A percentile compares a stretch with the other conserved stretches of the same genome.
These are phyloP conservation scores for Neoaliturus tenellus DNA, from an alignment of 2,888 invertebrate genomes.

Conservation along the genomic window DNA sequence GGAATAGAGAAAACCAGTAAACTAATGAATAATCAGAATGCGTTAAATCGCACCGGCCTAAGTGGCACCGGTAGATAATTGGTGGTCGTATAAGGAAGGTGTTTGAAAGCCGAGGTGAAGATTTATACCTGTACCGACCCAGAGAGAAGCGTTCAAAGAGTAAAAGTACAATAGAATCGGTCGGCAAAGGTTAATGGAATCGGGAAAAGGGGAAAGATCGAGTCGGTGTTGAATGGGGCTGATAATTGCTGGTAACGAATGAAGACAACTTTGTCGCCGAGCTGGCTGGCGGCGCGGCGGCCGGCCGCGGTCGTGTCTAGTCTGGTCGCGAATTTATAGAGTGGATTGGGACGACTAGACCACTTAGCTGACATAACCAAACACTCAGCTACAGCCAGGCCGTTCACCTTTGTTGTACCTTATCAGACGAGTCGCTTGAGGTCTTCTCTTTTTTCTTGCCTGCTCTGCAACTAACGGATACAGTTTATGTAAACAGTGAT, in stretches of 20 bases:
- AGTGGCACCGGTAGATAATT: slow-evolving; percentile 42
- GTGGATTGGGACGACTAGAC: slow-evolving; percentile 12
- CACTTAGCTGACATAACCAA: slow-evolving; percentile 46
- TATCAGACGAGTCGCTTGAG: no score
- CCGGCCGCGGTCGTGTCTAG: slow-evolving; percentile 22
- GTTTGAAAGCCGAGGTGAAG: slow-evolving; percentile 39
- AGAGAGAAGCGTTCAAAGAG: slow-evolving; percentile 29
- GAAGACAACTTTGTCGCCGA: slow-evolving; percentile 21
- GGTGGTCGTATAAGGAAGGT: slow-evolving; percentile 40
- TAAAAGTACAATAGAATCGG: slow-evolving; percentile 49
- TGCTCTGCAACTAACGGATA: no score
- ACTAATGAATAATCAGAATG: slow-evolving; percentile 44
- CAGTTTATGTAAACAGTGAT: no score
- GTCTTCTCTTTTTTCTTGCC: no score
- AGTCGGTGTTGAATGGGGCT: slow-evolving; percentile 31
- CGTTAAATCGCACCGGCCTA: slow-evolving; percentile 21
- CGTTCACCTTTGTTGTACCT: no score
- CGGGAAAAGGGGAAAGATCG: slow-evolving; percentile 46
- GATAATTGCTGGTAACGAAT: slow-evolving; percentile 42
- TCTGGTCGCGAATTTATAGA: slow-evolving; percentile 38
- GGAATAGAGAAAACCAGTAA: slow-evolving; percentile 40
- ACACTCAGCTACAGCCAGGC: slow-evolving; percentile 1
- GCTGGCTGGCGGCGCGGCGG: no score
- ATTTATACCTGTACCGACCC: slow-evolving; percentile 33
- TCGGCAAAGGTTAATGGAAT: slow-evolving; percentile 51